Evolutionary conservation across 1,140 invertebrate genomes (phyloP).

Genomic region (Hylyphantes graminicola): DNA sequence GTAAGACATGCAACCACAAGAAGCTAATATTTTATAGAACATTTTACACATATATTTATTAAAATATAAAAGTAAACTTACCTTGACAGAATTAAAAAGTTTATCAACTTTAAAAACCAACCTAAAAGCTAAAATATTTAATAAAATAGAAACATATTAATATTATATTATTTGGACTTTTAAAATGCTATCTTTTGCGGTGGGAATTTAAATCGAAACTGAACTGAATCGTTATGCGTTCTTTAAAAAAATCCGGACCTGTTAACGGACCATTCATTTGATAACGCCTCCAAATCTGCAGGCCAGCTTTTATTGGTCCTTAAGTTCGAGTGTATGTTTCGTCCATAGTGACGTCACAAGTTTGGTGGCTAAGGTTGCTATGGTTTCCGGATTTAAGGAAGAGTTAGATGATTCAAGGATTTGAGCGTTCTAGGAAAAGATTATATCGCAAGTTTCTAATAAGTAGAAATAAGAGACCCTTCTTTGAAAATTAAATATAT

Average conservation of each 20-base stretch:
- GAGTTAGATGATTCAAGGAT: slow-evolving; percentile 6
- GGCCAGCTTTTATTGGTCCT: slow-evolving; percentile 28
- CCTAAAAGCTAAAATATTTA: too few relatives aligned
- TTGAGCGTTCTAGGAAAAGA: background rate
- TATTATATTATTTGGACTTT: background rate
- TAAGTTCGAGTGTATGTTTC: slow-evolving; percentile 33
- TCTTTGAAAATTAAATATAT: too few relatives aligned
- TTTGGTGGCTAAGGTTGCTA: slow-evolving; percentile 28
- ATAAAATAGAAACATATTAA: too few relatives aligned
- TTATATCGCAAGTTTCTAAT: too few relatives aligned
- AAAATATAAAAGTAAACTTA: too few relatives aligned
- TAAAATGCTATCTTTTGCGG: background rate
- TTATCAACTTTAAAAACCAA: too few relatives aligned
- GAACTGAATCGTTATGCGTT: background rate
- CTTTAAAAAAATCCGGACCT: slow-evolving; percentile 32
- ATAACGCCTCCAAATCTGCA: slow-evolving; percentile 48
- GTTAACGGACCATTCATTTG: slow-evolving; percentile 33
- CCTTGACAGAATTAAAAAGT: too few relatives aligned
- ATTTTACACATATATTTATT: too few relatives aligned
- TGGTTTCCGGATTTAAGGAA: slow-evolving; percentile 21
- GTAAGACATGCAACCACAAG: too few relatives aligned
- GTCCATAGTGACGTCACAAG: slow-evolving; percentile 36
- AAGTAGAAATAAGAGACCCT: too few relatives aligned
- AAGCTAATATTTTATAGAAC: too few relatives aligned
- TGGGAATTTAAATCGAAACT: slow-evolving; percentile 7